Percentiles rank a stretch among this genome's conserved stretches.
Evolutionary conservation across 2,797 vertebrate genomes (phyloP).

Genomic region (Phoebastria nigripes): DNA sequence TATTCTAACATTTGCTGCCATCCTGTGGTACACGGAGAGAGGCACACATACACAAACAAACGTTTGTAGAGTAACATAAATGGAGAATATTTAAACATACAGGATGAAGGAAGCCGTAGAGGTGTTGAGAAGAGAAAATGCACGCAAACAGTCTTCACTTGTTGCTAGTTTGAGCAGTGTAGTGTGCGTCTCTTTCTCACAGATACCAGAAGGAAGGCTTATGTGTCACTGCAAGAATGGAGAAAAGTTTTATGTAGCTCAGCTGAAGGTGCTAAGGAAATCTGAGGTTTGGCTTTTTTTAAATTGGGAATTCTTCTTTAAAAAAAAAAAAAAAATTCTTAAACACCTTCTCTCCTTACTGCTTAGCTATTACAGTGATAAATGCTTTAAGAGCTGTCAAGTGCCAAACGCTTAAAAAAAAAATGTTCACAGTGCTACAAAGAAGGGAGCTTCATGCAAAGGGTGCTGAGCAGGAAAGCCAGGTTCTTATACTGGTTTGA

Average conservation of each 20-base stretch:
- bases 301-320: not conserved
- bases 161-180: not conserved
- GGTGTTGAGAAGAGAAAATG: not conserved
- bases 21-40: constrained; percentile 40
- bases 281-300: not conserved
- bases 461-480: not conserved
- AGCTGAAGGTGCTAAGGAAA: not conserved
- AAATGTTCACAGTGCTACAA: not conserved
- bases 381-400: not conserved
- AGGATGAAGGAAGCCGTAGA: not conserved
- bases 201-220: not conserved
- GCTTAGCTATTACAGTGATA: not conserved
- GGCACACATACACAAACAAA: not conserved
- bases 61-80: not conserved
- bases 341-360: not conserved
- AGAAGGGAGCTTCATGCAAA: not conserved
- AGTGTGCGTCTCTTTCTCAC: not conserved
- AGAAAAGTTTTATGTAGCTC: not conserved
- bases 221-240: not conserved
- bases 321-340: not conserved
- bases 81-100: not conserved
- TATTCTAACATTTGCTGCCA: constrained; percentile 63
- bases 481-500: not conserved
- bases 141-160: not conserved
- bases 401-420: not conserved